Conservation (phyloP, 1,140 invertebrate species). For the Danaus melanippus region DNA sequence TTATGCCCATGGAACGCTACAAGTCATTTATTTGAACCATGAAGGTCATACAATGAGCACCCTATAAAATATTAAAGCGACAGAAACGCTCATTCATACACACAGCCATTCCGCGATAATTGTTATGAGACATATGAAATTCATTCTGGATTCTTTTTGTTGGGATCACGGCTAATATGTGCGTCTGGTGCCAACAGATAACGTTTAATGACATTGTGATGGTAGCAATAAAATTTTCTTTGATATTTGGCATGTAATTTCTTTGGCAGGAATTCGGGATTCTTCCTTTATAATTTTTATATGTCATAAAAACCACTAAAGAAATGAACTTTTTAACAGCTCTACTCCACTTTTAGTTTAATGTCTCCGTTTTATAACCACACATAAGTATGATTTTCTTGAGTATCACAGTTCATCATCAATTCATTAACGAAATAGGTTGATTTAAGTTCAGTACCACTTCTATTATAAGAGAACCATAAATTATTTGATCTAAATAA, state of each 20-base stretch:
- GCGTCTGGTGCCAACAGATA: conserved; percentile 23
- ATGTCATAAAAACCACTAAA: too few species aligned
- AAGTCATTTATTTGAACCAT: conserved; percentile 1
- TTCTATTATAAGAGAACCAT: too few species aligned
- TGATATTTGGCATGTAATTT: conserved; percentile 11
- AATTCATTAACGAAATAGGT: too few species aligned
- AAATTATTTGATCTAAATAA: too few species aligned
- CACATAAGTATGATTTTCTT: too few species aligned
- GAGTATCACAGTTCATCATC: too few species aligned
- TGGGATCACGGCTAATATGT: conserved; percentile 19
- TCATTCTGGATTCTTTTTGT: conserved; percentile 22
- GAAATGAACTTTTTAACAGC: too few species aligned
- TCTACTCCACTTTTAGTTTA: too few species aligned
- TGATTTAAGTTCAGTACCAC: too few species aligned
- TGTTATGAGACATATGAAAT: conserved; percentile 31
- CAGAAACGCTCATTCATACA: conserved; percentile 25
- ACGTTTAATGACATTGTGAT: conserved; percentile 13
- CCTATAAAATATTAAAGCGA: conserved; percentile 27
- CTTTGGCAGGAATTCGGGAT: too few species aligned
- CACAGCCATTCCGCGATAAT: conserved; percentile 27
- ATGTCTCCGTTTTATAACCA: too few species aligned
- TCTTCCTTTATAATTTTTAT: too few species aligned
- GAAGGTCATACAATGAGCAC: conserved; percentile 19
- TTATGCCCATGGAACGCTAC: not conserved
- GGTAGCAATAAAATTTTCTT: conserved; percentile 11